Base-by-base conservation (phyloP, 2,797 vertebrate genomes). In the Paratrypauchen microcephalus region DNA sequence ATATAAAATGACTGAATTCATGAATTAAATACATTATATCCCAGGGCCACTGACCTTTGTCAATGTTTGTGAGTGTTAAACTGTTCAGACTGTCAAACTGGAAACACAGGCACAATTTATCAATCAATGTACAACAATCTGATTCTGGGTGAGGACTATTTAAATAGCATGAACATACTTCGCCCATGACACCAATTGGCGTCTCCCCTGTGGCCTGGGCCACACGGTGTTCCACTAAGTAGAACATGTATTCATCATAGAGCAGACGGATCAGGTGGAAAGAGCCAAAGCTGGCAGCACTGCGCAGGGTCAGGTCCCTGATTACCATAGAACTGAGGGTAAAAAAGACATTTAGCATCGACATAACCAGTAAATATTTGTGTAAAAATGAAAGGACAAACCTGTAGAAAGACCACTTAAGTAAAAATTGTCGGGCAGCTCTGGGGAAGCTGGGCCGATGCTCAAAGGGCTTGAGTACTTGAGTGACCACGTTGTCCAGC, bases 371-470 rank as follows among this genome's bases (percentile, higher is more conserved):
- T 8, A 41, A 23, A 47, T 19, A 64, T 23, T 6, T 13, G 12
- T 64, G 24, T 11, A 15, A 47, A 26, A 16, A 4, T 13, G 2
- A 36, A 6, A 24, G 39, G 5, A 16, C 87, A 71, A 65, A 96
- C 97, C 97, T 99, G 68, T 99, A 99, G 88, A 99, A 99, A 66
- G 97, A 99, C 97, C 97, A 99, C 77, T 99, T 99, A 57, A 99
- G 91, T 79, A 99, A 93, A 86, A 99, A 98, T 89, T 99, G 97
- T 15, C 97, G 91, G 1, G 97, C 97, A 0, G 98, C 98, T 83
- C 94, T 95, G 71, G 98, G 96, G 82, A 99, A 98, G 87, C 94
- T 94, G 83, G 95, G 93, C 59, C 94, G 94, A 73, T 97, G 96
- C 56, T 96, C 95, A 0, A 97, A 96, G 21, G 95, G 96, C 88